Percentiles rank a stretch among this genome's conserved stretches.
Conservation (phyloP, 2,888 invertebrate species). For the Saturnia japonica region DNA sequence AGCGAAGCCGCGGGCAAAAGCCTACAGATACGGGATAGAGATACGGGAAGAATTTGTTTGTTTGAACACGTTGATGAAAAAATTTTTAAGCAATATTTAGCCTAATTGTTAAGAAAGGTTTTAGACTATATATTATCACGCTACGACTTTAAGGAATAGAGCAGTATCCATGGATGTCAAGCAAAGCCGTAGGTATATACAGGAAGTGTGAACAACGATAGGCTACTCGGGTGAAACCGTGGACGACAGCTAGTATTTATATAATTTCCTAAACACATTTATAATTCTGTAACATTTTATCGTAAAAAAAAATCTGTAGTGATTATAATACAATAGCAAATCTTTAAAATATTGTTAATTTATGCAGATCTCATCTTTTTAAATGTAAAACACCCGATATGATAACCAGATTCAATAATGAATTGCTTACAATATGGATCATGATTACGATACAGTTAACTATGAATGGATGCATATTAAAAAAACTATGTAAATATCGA, state of each 20-base stretch:
- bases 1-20: too few species aligned
- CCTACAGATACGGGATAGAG: too few species aligned
- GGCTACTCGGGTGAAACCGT: too few species aligned
- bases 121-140: too few species aligned
- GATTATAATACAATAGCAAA: neutral
- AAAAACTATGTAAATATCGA: conserved; percentile 79
- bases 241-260: neutral
- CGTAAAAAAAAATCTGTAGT: neutral
- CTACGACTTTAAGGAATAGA: too few species aligned
- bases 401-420: neutral
- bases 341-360: neutral
- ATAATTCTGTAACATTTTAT: neutral
- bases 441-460: conserved; percentile 24
- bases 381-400: neutral
- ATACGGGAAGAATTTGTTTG: too few species aligned
- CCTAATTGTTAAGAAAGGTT: too few species aligned
- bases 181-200: too few species aligned
- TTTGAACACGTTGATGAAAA: too few species aligned
- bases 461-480: conserved; percentile 68
- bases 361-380: neutral
- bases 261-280: neutral
- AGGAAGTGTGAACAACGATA: too few species aligned
- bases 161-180: too few species aligned
- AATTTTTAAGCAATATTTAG: too few species aligned
- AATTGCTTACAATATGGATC: neutral